Evolutionary conservation across 2,113 vertebrate genomes (phyloP).

Genomic region (Balaeniceps rex): DNA sequence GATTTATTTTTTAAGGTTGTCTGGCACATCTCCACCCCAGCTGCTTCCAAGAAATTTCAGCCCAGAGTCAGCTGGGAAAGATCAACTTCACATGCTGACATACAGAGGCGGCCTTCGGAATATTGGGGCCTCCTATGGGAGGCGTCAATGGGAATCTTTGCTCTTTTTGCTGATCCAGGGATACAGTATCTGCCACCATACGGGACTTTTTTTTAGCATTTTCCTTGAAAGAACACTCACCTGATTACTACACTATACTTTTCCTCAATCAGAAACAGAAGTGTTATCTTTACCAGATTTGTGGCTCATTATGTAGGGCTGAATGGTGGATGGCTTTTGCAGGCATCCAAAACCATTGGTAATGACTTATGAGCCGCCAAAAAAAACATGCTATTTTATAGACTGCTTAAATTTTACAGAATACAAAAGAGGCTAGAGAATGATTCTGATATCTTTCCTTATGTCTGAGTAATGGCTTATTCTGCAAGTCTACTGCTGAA

Average conservation of each 20-base stretch:
- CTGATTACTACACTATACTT: neutral
- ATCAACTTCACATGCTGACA: conserved; percentile 70
- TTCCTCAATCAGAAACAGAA: neutral
- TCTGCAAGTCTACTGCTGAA: neutral
- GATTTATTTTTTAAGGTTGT: conserved; percentile 71
- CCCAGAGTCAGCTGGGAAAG: conserved; percentile 64
- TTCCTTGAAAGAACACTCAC: neutral
- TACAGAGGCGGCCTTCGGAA: conserved; percentile 53
- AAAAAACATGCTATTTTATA: neutral
- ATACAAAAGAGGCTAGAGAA: neutral
- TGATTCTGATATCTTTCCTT: neutral
- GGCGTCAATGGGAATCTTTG: conserved; percentile 29
- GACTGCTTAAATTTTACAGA: neutral
- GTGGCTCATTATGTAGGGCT: neutral
- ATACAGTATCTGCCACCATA: conserved; percentile 23
- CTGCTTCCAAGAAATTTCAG: conserved; percentile 66
- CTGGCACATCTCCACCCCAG: conserved; percentile 66
- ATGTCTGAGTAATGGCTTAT: neutral
- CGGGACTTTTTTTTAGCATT: neutral
- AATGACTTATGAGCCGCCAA: neutral
- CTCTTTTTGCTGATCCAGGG: conserved; percentile 31
- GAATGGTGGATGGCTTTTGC: neutral
- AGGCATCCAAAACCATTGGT: neutral
- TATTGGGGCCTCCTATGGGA: conserved; percentile 42
- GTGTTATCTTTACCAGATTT: conserved; percentile 23